These are phyloP conservation scores for Nineta flava DNA, from an alignment of 2,888 invertebrate species.

Conservation along the genomic window DNA sequence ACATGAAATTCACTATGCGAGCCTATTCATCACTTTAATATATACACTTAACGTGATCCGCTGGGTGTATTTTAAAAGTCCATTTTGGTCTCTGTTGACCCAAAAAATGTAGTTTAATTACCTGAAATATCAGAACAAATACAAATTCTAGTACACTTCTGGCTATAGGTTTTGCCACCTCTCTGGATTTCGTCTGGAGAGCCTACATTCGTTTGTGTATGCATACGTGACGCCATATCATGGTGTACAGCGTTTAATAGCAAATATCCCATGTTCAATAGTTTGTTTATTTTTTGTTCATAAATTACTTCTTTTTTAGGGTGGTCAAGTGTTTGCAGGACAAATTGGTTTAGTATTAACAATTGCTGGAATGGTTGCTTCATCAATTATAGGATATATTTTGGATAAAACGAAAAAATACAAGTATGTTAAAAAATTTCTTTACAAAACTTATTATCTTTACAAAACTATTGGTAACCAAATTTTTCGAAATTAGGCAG, in stretches of 20 bases:
- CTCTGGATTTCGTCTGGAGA: too few species aligned
- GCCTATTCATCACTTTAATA: too few species aligned
- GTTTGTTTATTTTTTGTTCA: neutral
- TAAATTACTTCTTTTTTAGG: conserved; percentile 27
- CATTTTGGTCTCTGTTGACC: too few species aligned
- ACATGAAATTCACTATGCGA: too few species aligned
- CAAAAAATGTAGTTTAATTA: too few species aligned
- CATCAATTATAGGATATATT: conserved; percentile 71
- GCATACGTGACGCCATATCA: too few species aligned
- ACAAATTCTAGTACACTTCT: too few species aligned
- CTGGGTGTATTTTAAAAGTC: too few species aligned
- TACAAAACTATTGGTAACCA: neutral
- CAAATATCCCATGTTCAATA: neutral
- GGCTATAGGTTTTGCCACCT: too few species aligned
- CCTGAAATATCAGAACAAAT: too few species aligned
- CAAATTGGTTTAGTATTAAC: conserved; percentile 77
- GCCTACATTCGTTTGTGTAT: too few species aligned
- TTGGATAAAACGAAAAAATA: conserved; percentile 84
- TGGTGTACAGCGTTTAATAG: neutral
- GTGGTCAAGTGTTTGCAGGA: conserved; percentile 60
- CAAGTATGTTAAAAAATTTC: conserved; percentile 56
- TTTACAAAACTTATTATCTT: neutral
- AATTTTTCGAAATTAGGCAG: neutral
- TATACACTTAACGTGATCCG: too few species aligned
- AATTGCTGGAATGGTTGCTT: conserved; percentile 79